phyloP scores from a whole-genome alignment of 2,888 invertebrate genomes.

The Caenorhabditis sp. region DNA sequence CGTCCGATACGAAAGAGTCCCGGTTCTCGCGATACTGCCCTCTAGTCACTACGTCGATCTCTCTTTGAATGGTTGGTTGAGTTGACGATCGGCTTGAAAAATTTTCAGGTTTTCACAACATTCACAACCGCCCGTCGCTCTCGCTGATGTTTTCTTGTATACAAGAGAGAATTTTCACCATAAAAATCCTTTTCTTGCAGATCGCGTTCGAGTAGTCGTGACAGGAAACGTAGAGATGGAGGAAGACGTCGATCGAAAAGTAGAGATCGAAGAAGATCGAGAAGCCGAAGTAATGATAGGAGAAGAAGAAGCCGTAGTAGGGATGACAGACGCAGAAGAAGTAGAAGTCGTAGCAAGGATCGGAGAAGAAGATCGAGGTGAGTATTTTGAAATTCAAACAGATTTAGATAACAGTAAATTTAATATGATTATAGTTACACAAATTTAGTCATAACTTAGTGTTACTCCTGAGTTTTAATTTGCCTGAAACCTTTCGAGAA shows the following conservation, averaged over 20 bases:
- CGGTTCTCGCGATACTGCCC: not conserved
- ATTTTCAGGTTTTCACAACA: slow-evolving; percentile 9
- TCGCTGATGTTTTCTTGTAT: not conserved
- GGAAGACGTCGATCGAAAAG: slow-evolving; percentile 21
- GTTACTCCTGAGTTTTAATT: too few species aligned
- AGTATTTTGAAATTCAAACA: too few species aligned
- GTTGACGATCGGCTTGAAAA: not conserved
- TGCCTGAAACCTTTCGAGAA: too few species aligned
- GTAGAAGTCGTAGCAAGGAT: slow-evolving; percentile 26
- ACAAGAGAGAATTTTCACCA: too few species aligned
- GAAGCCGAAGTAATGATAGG: slow-evolving; percentile 46
- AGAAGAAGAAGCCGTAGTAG: slow-evolving; percentile 29
- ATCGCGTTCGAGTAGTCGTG: slow-evolving; percentile 17
- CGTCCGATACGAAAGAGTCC: not conserved
- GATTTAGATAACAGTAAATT: not conserved
- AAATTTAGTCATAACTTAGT: too few species aligned
- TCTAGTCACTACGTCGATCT: not conserved
- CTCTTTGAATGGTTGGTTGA: not conserved
- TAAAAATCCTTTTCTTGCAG: slow-evolving; percentile 9
- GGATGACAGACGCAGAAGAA: slow-evolving; percentile 20
- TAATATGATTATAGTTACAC: too few species aligned
- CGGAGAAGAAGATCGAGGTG: slow-evolving; percentile 23
- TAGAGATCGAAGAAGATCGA: slow-evolving; percentile 10
- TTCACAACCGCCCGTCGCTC: not conserved
- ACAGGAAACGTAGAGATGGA: slow-evolving; percentile 11